A percentile compares a stretch with the other conserved stretches of the same genome.
These are phyloP conservation scores for Mustelus asterias DNA, from an alignment of 2,113 vertebrate genomes.

Conservation along the genomic window DNA sequence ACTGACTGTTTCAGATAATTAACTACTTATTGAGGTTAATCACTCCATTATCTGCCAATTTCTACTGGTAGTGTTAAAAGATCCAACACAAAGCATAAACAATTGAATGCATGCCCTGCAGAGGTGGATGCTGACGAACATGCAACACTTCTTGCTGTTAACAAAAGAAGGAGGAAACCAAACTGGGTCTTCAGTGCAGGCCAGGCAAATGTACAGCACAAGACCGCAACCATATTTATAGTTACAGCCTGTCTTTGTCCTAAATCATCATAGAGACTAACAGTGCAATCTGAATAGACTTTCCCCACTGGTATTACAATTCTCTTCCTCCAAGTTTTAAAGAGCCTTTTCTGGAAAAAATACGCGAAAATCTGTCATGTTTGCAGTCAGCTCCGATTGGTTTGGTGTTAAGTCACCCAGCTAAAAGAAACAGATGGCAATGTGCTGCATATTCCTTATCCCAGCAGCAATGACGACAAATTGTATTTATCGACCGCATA, in stretches of 20 bases:
- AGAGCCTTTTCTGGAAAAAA: neutral
- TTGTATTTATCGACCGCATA: neutral
- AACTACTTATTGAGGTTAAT: slow-evolving; percentile 86
- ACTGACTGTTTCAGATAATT: slow-evolving; percentile 88
- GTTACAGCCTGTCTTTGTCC: neutral
- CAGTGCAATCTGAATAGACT: neutral
- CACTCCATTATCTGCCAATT: slow-evolving; percentile 73
- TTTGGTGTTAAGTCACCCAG: neutral
- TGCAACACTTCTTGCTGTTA: neutral
- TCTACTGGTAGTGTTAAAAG: slow-evolving; percentile 66
- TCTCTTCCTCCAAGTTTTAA: neutral
- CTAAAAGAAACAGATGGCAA: neutral
- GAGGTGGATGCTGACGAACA: neutral
- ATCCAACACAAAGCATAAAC: slow-evolving; percentile 57
- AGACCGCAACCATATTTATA: neutral
- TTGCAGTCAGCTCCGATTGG: too few species aligned
- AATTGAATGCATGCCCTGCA: slow-evolving; percentile 38
- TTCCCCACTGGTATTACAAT: neutral
- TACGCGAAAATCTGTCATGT: neutral
- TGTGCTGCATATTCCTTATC: neutral
- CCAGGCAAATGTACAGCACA: neutral
- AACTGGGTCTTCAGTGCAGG: neutral
- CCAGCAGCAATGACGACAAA: neutral
- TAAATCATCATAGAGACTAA: neutral
- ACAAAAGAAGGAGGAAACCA: neutral